Conservation (phyloP, 1,140 invertebrate species). For the Mesaphorura yosii region DNA sequence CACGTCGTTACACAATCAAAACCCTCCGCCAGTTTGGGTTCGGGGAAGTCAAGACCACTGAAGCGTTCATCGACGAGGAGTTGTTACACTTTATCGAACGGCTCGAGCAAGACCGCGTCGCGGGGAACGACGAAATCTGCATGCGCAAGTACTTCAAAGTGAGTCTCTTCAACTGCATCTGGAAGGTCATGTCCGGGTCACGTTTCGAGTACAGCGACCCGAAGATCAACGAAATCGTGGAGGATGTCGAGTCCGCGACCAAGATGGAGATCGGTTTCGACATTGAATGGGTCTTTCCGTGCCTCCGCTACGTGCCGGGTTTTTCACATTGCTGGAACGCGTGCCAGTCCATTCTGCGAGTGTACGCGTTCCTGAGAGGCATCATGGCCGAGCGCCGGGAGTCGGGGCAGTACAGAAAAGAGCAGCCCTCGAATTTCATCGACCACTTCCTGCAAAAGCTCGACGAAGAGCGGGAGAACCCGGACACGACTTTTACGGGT, state of each 20-base stretch:
- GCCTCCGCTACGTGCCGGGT: not conserved
- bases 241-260: not conserved
- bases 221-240: not conserved
- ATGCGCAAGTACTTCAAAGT: not conserved
- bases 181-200: not conserved
- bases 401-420: not conserved
- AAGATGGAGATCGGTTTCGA: not conserved
- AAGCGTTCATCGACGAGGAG: not conserved
- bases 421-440: not conserved
- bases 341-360: not conserved
- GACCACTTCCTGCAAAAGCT: not conserved
- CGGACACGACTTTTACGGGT: not conserved
- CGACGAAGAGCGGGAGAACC: not conserved
- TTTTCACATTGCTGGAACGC: not conserved
- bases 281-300: not conserved
- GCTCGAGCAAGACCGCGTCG: no score
- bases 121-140: not conserved
- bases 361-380: not conserved
- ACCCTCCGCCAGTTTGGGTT: not conserved
- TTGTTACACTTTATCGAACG: no score
- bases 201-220: not conserved
- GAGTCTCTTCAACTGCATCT: not conserved
- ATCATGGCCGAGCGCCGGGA: not conserved
- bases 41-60: slow-evolving; percentile 3
- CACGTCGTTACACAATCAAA: not conserved